Base-by-base conservation (phyloP, 2,888 invertebrate genomes). In the Scrobipalpa atriplicella region DNA sequence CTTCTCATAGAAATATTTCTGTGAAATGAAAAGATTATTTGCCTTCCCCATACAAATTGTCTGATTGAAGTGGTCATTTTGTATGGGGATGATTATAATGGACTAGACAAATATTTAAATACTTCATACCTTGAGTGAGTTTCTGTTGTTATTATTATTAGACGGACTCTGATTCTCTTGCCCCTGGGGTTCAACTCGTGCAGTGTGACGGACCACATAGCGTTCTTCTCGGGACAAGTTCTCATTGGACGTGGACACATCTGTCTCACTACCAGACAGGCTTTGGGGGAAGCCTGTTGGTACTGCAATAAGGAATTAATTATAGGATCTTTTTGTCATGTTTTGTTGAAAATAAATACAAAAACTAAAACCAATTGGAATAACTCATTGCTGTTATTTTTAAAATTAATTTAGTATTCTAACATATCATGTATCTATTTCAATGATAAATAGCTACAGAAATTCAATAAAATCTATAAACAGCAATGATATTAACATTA, bases 171-270 rank as follows among this genome's bases (percentile, higher is more conserved):
- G 94, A 86, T 96, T 97, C 86, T 98, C 98, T 86, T 98, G 97
- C 0, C 98, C 98, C 85, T 98, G 98, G 0, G 98, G 98, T 83
- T 98, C 98, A 79, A 98, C 98, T 47, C 98, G 93, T 7, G 96
- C 95, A 0, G 96, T 96, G 78, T 96, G 96, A 72, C 96, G 93
- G 70, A 97, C 96, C 60, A 97, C 96, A 90, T 96, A 96, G 73
- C 96, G 94, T 83, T 97, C 97, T 86, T 97, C 97, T 77, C 96
- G 94, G 43, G 97, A 97, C 71, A 98, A 90, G 88, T 98, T 98
- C 87, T 98, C 98, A 75, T 96, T 97, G 16, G 97, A 98, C 61
- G 97, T 97, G 13, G 97, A 97, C 67, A 97, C 95, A 93, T 98
- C 97, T 6, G 97, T 97, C 89, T 98, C 98, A 83, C 97, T 97